phyloP scores from a whole-genome alignment of 2,113 vertebrate genomes.

The Galeopterus variegatus region DNA sequence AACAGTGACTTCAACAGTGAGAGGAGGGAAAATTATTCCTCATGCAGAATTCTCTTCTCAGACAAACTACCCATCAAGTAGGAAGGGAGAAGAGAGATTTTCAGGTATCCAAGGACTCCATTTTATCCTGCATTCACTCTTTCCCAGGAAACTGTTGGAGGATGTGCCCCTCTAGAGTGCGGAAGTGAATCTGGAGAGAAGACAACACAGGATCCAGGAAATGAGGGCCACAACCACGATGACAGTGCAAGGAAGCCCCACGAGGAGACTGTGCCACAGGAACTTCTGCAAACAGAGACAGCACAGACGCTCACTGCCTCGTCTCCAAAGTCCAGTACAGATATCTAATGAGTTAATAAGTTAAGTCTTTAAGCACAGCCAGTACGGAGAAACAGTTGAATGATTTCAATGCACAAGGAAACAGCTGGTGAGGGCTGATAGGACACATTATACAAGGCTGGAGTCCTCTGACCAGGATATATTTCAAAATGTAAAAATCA shows the following conservation, averaged over 20 bases:
- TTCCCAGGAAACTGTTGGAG: background rate
- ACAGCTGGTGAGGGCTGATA: background rate
- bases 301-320: background rate
- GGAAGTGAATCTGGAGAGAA: background rate
- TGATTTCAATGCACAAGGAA: background rate
- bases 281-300: fast-evolving
- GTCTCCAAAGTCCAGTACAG: background rate
- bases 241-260: background rate
- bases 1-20: background rate
- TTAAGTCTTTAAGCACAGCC: background rate
- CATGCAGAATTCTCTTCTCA: background rate
- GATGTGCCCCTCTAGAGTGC: background rate
- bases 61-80: background rate
- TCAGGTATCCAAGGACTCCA: background rate
- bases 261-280: background rate
- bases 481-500: background rate
- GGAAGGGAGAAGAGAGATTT: background rate
- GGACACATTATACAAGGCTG: fast-evolving
- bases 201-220: background rate
- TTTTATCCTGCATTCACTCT: background rate
- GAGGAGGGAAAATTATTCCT: background rate
- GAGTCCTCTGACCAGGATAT: background rate
- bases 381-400: background rate
- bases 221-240: background rate
- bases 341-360: background rate